These are phyloP conservation scores for Steinernema carpocapsae DNA, from an alignment of 2,888 invertebrate genomes.

Conservation along the genomic window DNA sequence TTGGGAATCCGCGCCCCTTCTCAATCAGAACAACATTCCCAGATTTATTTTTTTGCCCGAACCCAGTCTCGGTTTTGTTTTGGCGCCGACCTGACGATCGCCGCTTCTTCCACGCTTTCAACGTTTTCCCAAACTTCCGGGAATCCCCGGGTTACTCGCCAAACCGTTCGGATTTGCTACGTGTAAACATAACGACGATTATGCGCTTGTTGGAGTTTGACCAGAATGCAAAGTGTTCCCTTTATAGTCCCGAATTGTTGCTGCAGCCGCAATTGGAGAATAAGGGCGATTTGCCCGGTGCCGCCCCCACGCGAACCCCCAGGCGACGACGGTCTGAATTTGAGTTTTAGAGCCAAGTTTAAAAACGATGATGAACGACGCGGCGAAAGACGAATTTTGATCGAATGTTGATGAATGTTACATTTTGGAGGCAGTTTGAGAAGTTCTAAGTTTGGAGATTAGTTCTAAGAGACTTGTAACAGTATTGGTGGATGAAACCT, in stretches of 20 bases:
- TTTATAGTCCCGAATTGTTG: no score
- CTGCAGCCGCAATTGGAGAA: no score
- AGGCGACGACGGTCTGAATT: slow-evolving; percentile 1
- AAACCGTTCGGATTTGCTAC: no score
- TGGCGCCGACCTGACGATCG: slow-evolving; percentile 18
- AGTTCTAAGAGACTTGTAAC: no score
- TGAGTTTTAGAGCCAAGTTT: background rate
- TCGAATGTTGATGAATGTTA: no score
- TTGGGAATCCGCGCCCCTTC: slow-evolving; percentile 28
- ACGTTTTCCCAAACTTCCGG: background rate
- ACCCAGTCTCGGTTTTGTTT: slow-evolving; percentile 15
- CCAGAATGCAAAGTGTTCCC: no score
- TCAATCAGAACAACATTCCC: slow-evolving; percentile 13
- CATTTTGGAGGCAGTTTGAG: no score
- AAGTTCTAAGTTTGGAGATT: no score
- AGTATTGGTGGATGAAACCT: no score
- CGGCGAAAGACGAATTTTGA: background rate
- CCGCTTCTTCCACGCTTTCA: background rate
- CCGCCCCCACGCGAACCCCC: slow-evolving; percentile 4
- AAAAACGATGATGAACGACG: slow-evolving; percentile 27
- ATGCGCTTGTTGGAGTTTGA: no score
- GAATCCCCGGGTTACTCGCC: no score
- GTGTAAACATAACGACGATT: no score
- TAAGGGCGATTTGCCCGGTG: background rate
- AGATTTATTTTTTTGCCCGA: slow-evolving; percentile 24